These are phyloP conservation scores for Chloroceryle inda DNA, from an alignment of 2,797 vertebrate genomes.

Conservation along the genomic window DNA sequence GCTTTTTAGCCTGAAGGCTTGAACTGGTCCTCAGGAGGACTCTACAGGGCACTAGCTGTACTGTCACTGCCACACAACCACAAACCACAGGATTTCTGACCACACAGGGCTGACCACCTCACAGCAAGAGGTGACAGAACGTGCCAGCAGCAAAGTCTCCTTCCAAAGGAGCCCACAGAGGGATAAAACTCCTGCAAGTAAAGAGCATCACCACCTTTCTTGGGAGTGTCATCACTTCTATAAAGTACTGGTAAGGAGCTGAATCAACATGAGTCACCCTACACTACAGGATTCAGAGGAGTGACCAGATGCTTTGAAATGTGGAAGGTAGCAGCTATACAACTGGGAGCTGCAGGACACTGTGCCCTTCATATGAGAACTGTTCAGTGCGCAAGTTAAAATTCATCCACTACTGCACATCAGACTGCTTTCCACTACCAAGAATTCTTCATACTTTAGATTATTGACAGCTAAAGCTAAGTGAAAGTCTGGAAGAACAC, in stretches of 20 bases:
- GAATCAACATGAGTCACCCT: background rate
- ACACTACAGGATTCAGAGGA: background rate
- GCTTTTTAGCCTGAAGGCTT: background rate
- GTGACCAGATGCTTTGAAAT: background rate
- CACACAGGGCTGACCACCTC: background rate
- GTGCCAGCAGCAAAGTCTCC: background rate
- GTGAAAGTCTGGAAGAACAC: background rate
- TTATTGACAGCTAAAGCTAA: background rate
- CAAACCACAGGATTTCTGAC: background rate
- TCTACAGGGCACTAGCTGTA: background rate
- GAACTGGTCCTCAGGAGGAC: background rate
- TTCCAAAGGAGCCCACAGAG: background rate
- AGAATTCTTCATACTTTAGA: background rate
- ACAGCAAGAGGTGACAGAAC: background rate
- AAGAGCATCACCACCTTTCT: background rate
- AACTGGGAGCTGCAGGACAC: background rate
- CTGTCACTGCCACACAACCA: background rate
- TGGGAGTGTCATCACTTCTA: background rate
- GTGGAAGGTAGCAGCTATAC: background rate
- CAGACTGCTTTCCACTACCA: background rate
- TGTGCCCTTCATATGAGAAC: background rate
- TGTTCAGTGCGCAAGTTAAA: background rate
- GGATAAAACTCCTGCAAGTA: background rate
- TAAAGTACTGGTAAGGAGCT: background rate
- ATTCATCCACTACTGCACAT: background rate